Conservation (phyloP, 2,797 vertebrate genomes). For the Brotula barbata region DNA sequence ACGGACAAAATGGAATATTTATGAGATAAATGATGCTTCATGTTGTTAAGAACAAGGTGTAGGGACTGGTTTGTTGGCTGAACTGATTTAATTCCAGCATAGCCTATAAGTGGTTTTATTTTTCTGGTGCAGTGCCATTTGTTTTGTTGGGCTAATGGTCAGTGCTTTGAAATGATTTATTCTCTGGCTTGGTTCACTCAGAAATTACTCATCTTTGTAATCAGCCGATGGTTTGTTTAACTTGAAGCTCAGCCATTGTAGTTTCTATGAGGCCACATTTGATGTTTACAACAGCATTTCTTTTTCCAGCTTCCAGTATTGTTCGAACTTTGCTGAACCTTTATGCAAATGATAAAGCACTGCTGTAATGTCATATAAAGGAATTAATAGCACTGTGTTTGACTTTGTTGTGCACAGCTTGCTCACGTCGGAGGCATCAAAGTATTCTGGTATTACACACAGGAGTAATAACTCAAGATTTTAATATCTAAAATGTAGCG, state of each 20-base stretch:
- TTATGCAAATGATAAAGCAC: slow-evolving; percentile 39
- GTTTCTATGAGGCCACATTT: slow-evolving; percentile 22
- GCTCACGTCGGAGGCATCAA: slow-evolving; percentile 27
- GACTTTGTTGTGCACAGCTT: slow-evolving; percentile 43
- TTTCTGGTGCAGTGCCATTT: not conserved
- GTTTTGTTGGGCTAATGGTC: not conserved
- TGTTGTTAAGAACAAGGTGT: slow-evolving; percentile 3
- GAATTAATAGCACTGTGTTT: slow-evolving; percentile 45
- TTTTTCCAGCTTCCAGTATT: slow-evolving; percentile 21
- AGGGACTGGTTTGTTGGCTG: slow-evolving; percentile 1
- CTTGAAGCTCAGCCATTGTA: slow-evolving; percentile 14
- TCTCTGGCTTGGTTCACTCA: not conserved
- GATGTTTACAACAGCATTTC: slow-evolving; percentile 6
- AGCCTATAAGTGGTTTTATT: too few relatives aligned
- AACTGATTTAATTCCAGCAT: slow-evolving; percentile 1
- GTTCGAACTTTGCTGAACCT: slow-evolving; percentile 32
- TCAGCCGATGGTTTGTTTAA: slow-evolving; percentile 29
- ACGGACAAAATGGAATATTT: slow-evolving; percentile 17
- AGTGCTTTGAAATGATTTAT: not conserved
- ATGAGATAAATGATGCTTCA: not conserved
- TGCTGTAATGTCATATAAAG: slow-evolving; percentile 30
- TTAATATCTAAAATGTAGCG: too few relatives aligned
- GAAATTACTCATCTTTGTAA: slow-evolving; percentile 14
- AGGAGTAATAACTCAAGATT: too few relatives aligned
- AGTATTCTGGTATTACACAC: slow-evolving; percentile 29